Percentiles rank a stretch among this genome's conserved stretches.
These are phyloP conservation scores for Strigamia transsilvanica DNA, from an alignment of 2,888 invertebrate genomes.

Conservation along the genomic window DNA sequence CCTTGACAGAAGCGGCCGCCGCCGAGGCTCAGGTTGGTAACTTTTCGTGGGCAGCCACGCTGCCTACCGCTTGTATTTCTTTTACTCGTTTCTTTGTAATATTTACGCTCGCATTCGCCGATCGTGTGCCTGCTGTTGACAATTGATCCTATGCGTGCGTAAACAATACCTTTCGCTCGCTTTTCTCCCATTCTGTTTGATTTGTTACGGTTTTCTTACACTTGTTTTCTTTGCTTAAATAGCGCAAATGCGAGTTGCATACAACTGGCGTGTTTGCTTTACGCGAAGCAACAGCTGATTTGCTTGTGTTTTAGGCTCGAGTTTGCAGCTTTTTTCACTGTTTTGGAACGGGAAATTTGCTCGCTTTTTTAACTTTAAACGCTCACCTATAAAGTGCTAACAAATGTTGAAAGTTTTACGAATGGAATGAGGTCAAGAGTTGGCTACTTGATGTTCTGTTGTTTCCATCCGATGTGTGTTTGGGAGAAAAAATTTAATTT, in stretches of 20 bases:
- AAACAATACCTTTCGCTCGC: background rate
- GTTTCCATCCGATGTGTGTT: background rate
- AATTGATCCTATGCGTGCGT: background rate
- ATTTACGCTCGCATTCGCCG: background rate
- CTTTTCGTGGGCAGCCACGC: conserved; percentile 29
- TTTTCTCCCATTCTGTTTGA: background rate
- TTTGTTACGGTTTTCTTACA: background rate
- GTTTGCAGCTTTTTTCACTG: background rate
- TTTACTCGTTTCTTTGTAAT: background rate
- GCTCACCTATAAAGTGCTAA: background rate
- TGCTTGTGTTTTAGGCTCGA: background rate
- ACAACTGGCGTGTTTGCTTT: background rate
- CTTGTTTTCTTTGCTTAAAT: background rate
- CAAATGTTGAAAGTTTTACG: background rate
- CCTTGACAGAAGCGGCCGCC: conserved; percentile 60
- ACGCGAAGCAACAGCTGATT: conserved; percentile 30
- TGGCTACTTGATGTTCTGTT: background rate
- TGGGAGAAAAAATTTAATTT: background rate
- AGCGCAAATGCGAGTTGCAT: background rate
- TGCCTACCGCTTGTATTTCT: conserved; percentile 30
- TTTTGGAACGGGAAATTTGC: background rate
- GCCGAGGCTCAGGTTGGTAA: conserved; percentile 57
- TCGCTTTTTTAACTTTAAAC: background rate
- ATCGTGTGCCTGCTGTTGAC: conserved; percentile 39
- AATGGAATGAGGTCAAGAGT: conserved; percentile 30